Conservation (phyloP, 2,113 vertebrate genomes). For the Indicator indicator region DNA sequence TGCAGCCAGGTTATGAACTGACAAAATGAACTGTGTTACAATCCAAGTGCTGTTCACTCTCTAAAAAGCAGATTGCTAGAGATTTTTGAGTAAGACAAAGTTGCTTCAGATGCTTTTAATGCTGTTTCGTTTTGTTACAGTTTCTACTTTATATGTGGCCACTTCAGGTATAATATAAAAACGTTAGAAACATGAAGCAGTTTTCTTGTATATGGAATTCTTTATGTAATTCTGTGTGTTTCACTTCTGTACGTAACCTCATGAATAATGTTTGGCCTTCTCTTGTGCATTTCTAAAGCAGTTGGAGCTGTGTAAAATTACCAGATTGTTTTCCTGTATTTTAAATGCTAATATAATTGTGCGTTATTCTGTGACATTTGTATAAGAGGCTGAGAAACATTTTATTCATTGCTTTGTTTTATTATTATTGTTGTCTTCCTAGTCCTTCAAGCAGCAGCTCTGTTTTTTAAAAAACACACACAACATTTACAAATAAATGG, state of each 20-base stretch:
- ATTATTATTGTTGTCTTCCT: background rate
- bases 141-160: background rate
- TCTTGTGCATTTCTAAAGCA: background rate
- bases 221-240: background rate
- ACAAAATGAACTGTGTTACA: background rate
- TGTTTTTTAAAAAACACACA: background rate
- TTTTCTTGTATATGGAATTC: background rate
- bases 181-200: background rate
- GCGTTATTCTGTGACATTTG: slow-evolving; percentile 8
- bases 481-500: background rate
- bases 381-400: background rate
- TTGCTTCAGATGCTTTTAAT: background rate
- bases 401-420: slow-evolving; percentile 15
- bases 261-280: slow-evolving; percentile 17
- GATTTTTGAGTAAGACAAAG: background rate
- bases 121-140: background rate
- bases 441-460: background rate
- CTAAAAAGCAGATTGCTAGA: background rate
- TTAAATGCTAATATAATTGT: slow-evolving; percentile 24
- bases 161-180: background rate
- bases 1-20: background rate
- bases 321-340: background rate
- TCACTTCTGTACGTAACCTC: background rate
- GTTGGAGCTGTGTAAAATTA: background rate
- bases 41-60: background rate